phyloP scores from a whole-genome alignment of 1,140 invertebrate species.

The Delia radicum region DNA sequence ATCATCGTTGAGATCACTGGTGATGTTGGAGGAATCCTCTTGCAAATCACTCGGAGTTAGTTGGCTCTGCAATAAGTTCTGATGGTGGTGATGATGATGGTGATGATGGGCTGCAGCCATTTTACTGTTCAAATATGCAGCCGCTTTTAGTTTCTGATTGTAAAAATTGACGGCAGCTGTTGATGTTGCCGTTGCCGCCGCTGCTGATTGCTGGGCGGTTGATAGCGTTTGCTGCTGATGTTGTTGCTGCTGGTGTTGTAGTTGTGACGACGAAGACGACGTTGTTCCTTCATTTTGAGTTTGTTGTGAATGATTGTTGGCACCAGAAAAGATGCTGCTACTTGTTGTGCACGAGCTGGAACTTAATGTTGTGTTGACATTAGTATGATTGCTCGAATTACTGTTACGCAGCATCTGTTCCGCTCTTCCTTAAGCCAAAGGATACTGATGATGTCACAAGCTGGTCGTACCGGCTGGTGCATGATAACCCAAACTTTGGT shows the following conservation, averaged over 20 bases:
- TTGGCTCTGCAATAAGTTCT: slow-evolving; percentile 43
- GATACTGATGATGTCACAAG: slow-evolving; percentile 74
- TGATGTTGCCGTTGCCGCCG: neutral
- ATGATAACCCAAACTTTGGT: slow-evolving; percentile 77
- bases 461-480: slow-evolving; percentile 66
- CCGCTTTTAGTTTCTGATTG: slow-evolving; percentile 19
- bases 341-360: slow-evolving; percentile 8
- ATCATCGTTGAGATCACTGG: slow-evolving; percentile 52
- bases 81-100: slow-evolving; percentile 25
- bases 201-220: neutral
- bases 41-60: slow-evolving; percentile 43
- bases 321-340: slow-evolving; percentile 28
- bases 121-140: slow-evolving; percentile 8
- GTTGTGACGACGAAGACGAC: slow-evolving; percentile 33
- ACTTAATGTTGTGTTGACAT: slow-evolving; percentile 27
- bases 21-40: slow-evolving; percentile 52
- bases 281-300: slow-evolving; percentile 43
- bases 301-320: slow-evolving; percentile 34
- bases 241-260: slow-evolving; percentile 31
- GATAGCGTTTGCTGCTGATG: slow-evolving; percentile 35
- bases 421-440: slow-evolving; percentile 65
- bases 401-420: slow-evolving; percentile 51
- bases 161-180: slow-evolving; percentile 13
- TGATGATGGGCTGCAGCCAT: neutral
- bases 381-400: neutral